Percentiles rank a stretch among this genome's conserved stretches.
phyloP scores from a whole-genome alignment of 2,113 vertebrate species.

The Theristicus caerulescens region DNA sequence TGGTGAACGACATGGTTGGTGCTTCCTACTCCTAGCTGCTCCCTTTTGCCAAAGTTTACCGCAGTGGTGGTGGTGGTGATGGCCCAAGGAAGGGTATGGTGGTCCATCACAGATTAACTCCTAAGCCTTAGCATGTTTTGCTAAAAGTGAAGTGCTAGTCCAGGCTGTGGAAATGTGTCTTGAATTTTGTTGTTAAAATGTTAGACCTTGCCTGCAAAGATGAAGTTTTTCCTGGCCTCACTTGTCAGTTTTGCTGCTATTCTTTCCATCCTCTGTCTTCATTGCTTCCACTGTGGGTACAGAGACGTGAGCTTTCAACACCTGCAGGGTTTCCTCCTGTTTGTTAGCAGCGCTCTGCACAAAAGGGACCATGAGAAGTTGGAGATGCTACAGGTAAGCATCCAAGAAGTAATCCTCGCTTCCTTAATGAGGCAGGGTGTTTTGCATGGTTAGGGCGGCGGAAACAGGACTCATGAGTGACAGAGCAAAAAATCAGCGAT shows the following conservation, averaged over 20 bases:
- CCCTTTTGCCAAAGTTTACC: neutral
- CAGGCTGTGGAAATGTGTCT: neutral
- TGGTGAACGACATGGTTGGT: neutral
- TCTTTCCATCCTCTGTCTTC: slow-evolving; percentile 7
- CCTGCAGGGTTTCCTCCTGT: neutral
- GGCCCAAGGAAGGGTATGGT: neutral
- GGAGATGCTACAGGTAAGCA: neutral
- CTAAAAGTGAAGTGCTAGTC: neutral
- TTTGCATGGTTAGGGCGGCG: neutral
- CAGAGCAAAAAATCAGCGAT: slow-evolving; percentile 26
- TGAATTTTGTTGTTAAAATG: neutral
- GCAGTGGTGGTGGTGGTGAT: neutral
- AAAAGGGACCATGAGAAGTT: neutral
- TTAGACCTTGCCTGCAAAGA: neutral
- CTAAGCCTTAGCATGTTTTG: neutral
- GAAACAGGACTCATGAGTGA: neutral
- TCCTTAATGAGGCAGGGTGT: neutral
- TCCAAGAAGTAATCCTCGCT: neutral
- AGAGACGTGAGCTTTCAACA: neutral
- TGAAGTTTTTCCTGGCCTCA: neutral
- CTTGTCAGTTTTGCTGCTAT: neutral
- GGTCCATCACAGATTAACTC: neutral
- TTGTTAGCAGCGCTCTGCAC: neutral
- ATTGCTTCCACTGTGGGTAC: neutral
- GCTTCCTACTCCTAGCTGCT: neutral